Conservation (phyloP, 1,140 invertebrate species). For the Drosophila sechellia region DNA sequence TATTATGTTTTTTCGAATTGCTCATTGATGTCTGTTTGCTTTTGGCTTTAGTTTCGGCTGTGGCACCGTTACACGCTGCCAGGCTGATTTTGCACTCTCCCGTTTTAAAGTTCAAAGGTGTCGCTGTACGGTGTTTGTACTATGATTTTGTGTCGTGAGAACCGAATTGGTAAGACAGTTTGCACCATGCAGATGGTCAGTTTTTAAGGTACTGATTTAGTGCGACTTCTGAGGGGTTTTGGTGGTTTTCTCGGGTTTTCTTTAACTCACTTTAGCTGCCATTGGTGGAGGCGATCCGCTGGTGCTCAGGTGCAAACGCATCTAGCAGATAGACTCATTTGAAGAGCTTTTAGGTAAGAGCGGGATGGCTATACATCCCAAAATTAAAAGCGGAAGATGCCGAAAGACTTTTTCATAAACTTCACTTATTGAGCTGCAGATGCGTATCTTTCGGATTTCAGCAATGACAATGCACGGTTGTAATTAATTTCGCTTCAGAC, state of each 20-base stretch:
- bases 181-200: constrained; percentile 40
- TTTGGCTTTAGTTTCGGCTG: constrained; percentile 52
- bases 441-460: constrained; percentile 3
- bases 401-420: constrained; percentile 26
- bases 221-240: not conserved
- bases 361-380: constrained; percentile 52
- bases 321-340: constrained; percentile 35
- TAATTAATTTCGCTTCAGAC: constrained; percentile 51
- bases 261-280: constrained; percentile 67
- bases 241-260: not conserved
- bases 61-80: constrained; percentile 41
- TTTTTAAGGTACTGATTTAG: constrained; percentile 9
- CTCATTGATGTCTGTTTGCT: constrained; percentile 77
- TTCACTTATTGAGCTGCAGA: constrained; percentile 30
- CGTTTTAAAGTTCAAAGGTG: constrained; percentile 81
- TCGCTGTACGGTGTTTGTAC: constrained; percentile 40
- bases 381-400: constrained; percentile 22
- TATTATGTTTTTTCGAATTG: constrained; percentile 49
- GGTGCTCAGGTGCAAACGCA: constrained; percentile 45
- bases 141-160: constrained; percentile 63
- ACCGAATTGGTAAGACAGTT: constrained; percentile 56
- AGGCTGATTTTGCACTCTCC: constrained; percentile 67
- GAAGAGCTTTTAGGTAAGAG: constrained; percentile 40
- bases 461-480: constrained; percentile 34
- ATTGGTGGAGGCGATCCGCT: constrained; percentile 54